Evolutionary conservation across 2,888 invertebrate genomes (phyloP).

Genomic region (Stenchaetothrips biformis): DNA sequence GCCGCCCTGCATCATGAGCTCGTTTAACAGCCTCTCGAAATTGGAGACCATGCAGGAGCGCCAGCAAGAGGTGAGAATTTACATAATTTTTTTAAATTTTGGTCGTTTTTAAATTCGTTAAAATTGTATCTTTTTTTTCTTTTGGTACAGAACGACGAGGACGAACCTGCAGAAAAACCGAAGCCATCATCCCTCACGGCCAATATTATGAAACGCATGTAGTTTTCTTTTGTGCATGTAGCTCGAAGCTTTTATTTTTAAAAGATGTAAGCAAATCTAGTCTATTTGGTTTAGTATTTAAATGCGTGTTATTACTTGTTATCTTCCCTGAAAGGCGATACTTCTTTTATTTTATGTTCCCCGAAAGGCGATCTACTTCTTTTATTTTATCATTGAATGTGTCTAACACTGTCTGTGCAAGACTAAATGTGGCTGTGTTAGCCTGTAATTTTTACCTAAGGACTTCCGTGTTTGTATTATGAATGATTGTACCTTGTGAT

Average conservation of each 20-base stretch:
- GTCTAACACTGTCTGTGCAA: too few species aligned
- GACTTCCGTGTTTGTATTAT: too few species aligned
- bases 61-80: neutral
- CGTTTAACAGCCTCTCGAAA: neutral
- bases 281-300: neutral
- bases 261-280: neutral
- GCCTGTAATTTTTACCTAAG: too few species aligned
- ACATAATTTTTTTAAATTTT: neutral
- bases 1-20: neutral
- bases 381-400: too few species aligned
- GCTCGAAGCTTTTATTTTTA: neutral
- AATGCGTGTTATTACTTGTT: too few species aligned
- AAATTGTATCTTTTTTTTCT: neutral
- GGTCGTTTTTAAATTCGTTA: neutral
- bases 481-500: too few species aligned
- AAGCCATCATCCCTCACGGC: neutral
- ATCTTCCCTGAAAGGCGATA: too few species aligned
- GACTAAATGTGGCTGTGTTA: too few species aligned
- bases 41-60: neutral
- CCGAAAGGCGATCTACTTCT: too few species aligned
- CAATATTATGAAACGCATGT: neutral
- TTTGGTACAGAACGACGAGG: neutral
- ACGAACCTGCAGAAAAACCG: neutral
- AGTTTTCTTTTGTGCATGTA: neutral
- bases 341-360: too few species aligned